Base-by-base conservation (phyloP, 2,888 invertebrate species). In the Melinaea marsaeus region DNA sequence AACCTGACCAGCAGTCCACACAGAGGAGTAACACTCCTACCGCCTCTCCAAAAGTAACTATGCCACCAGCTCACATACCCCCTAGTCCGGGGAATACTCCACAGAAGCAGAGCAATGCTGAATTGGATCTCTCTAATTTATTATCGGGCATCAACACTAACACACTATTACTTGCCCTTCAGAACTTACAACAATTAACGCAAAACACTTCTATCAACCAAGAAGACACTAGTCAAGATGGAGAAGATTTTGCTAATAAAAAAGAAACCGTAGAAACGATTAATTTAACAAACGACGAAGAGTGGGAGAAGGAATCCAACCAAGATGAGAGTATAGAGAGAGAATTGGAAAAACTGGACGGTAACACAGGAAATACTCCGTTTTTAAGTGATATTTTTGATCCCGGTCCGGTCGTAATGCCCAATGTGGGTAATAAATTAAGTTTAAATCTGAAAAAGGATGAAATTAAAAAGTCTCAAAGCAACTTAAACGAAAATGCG, bases 321-420 rank as follows among this genome's bases (percentile, higher is more conserved):
- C 74, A 77, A 68, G 90, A 86, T 55, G 85, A 82, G 45, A 86
- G 83, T 64, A 89, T 89, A 62, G 90, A 90, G 68, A 79, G 84
- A 58, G 81, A 86, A 69, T 72, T 90, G 37, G 78, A 85, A 70
- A 78, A 74, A 64, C 63, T 90, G 69, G 88, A 90, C 69, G 86
- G 90, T 2, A 77, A 76, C 60, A 78, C 85, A n/a, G 82, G 80
- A 2, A 86, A 87, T 46, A 88, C 90, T 55, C 88, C 90, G 69
- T 90, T 90, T 81, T 77, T 91, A 76, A 85, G 88, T 70, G 91
- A 91, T 69, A 90, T 91, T 70, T 91, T 91, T 74, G 90, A 91
- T 68, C 91, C 91, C 2, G 83, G 85, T 32, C 89, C 91, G 58
- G 81, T 86, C 2, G 61, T 76, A 2, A 72, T 84, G 65, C 83